These are phyloP conservation scores for Sebastes cheni DNA, from an alignment of 2,797 vertebrate species.

Conservation along the genomic window DNA sequence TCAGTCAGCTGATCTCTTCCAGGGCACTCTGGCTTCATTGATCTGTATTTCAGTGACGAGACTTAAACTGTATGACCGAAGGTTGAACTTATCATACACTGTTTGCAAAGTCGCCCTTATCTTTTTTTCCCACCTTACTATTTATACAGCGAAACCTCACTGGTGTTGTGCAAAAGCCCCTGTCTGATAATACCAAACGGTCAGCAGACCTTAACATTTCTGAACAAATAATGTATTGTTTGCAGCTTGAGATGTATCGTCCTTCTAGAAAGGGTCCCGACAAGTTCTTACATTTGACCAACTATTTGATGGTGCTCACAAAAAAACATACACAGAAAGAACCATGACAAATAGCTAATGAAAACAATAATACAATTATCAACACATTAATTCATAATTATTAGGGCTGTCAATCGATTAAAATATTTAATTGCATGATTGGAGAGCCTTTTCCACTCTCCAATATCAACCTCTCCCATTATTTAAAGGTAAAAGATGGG, in stretches of 20 bases:
- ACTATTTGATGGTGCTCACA: neutral
- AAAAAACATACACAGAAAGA: neutral
- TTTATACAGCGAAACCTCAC: neutral
- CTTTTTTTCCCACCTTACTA: neutral
- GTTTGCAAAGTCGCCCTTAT: neutral
- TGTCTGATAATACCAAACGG: neutral
- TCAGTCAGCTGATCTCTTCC: constrained; percentile 36
- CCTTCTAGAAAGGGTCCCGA: neutral
- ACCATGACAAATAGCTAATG: neutral
- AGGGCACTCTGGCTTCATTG: neutral
- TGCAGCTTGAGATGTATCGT: neutral
- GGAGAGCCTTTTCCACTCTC: no score
- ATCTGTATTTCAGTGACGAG: neutral
- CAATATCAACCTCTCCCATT: neutral
- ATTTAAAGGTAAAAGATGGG: neutral
- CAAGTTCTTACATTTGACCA: neutral
- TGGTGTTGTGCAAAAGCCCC: neutral
- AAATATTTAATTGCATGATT: neutral
- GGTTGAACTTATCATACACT: neutral
- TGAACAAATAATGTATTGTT: neutral
- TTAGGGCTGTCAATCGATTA: no score
- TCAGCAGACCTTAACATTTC: neutral
- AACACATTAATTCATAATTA: neutral
- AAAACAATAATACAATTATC: neutral
- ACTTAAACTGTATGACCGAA: neutral